Conservation (phyloP, 2,113 vertebrate species). For the Sturnira hondurensis region DNA sequence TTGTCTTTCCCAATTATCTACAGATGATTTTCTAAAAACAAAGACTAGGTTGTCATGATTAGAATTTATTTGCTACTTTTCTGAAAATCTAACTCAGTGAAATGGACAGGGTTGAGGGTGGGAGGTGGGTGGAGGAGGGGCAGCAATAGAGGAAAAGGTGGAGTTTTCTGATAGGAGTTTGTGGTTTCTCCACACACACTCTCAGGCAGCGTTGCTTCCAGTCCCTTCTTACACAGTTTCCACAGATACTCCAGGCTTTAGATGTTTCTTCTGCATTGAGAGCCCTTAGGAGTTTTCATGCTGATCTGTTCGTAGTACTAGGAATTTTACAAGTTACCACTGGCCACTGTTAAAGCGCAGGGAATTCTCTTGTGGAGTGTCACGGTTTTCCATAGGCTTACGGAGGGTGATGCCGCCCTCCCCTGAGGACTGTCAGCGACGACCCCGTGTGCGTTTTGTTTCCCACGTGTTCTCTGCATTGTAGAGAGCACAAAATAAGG, state of each 20-base stretch:
- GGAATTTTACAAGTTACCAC: background rate
- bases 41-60: background rate
- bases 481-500: background rate
- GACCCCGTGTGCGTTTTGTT: background rate
- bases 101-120: background rate
- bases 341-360: background rate
- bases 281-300: background rate
- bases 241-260: background rate
- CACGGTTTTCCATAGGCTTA: background rate
- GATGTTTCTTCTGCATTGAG: background rate
- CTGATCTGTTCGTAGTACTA: background rate
- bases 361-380: background rate
- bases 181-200: background rate
- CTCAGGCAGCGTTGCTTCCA: background rate
- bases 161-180: background rate
- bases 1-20: background rate
- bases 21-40: background rate
- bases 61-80: background rate
- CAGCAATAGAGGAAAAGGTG: background rate
- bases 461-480: accelerated
- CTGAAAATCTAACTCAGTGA: background rate
- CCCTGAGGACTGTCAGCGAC: background rate
- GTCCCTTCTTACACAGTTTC: background rate
- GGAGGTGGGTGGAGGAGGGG: no score
- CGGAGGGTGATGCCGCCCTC: background rate